phyloP scores from a whole-genome alignment of 2,888 invertebrate genomes.

The Stenurella melanura region DNA sequence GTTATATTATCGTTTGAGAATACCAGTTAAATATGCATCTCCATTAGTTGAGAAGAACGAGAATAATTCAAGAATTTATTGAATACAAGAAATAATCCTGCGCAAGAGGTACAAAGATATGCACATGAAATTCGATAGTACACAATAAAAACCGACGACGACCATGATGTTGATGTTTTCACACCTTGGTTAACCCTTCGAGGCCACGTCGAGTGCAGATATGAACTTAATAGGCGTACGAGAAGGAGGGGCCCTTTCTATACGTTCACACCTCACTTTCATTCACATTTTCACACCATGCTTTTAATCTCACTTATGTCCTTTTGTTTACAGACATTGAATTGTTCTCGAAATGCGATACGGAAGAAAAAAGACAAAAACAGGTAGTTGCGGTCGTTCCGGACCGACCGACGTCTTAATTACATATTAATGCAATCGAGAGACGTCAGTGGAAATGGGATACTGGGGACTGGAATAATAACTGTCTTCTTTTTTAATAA shows the following conservation, averaged over 20 bases:
- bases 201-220: constrained; percentile 23
- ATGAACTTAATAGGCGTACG: constrained; percentile 38
- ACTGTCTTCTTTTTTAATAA: not conserved
- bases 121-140: constrained; percentile 42
- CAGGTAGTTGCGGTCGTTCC: constrained; percentile 47
- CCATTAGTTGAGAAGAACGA: constrained; percentile 7
- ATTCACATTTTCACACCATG: constrained; percentile 46
- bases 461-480: not conserved
- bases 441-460: constrained; percentile 9
- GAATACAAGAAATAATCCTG: constrained; percentile 8
- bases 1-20: not conserved
- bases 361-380: constrained; percentile 42
- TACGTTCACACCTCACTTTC: constrained; percentile 49
- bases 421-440: constrained; percentile 31
- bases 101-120: constrained; percentile 6
- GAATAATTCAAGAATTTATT: constrained; percentile 5
- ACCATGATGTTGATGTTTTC: constrained; percentile 64
- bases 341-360: constrained; percentile 46
- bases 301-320: constrained; percentile 45
- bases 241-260: constrained; percentile 42
- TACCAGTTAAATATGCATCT: not conserved
- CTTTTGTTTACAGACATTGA: constrained; percentile 43
- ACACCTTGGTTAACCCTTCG: constrained; percentile 66
- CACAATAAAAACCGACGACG: constrained; percentile 56
- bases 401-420: constrained; percentile 39